Conservation (phyloP, 2,888 invertebrate species). For the Luperina testacea region DNA sequence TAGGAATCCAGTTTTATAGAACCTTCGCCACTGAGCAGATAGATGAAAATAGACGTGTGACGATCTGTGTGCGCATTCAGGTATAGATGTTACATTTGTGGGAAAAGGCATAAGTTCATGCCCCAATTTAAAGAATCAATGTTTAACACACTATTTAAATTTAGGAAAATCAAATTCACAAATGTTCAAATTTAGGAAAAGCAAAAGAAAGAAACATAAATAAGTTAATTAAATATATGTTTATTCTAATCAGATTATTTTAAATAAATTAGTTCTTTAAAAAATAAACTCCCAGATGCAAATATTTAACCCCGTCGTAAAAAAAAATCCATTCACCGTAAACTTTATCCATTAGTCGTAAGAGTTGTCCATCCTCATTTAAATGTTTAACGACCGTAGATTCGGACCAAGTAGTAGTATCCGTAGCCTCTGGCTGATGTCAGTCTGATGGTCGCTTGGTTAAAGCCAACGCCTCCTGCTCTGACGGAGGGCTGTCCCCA, state of each 20-base stretch:
- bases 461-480: slow-evolving; percentile 73
- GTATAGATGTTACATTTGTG: background rate
- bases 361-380: background rate
- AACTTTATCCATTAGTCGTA: background rate
- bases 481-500: slow-evolving; percentile 73
- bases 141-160: background rate
- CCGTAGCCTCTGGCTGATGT: slow-evolving; percentile 77
- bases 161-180: no score
- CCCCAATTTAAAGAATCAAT: background rate
- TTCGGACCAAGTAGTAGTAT: slow-evolving; percentile 78
- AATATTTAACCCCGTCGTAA: background rate
- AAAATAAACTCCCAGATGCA: background rate
- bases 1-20: no score
- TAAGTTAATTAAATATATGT: background rate
- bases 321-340: background rate
- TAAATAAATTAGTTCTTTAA: background rate
- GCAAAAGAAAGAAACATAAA: background rate
- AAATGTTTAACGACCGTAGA: slow-evolving; percentile 77
- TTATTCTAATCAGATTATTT: background rate
- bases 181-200: no score
- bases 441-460: slow-evolving; percentile 77
- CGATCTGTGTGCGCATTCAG: background rate
- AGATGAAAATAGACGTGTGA: background rate
- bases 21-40: no score
- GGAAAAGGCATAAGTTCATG: background rate